Evolutionary conservation across 2,113 vertebrate genomes (phyloP).

Genomic region (Xenus cinereus): DNA sequence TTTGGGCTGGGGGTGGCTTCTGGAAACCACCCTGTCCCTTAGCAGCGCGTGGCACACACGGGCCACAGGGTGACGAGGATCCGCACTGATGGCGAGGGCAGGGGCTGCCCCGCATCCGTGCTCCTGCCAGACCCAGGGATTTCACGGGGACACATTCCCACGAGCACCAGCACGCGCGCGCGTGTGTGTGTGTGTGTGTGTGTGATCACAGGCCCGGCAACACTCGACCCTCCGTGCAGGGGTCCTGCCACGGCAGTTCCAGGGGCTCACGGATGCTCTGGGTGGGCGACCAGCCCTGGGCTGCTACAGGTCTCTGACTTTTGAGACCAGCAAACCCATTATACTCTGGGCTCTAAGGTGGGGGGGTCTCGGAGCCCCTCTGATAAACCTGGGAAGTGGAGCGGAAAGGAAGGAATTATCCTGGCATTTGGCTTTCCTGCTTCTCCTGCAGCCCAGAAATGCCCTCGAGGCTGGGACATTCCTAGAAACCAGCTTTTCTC

Average conservation of each 20-base stretch:
- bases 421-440: background rate
- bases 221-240: accelerated
- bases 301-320: background rate
- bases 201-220: accelerated
- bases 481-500: conserved; percentile 56
- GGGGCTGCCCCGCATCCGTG: background rate
- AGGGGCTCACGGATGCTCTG: background rate
- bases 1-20: background rate
- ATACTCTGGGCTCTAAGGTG: background rate
- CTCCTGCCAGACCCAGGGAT: background rate
- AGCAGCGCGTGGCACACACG: accelerated
- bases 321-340: background rate
- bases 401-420: background rate
- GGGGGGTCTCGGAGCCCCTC: background rate
- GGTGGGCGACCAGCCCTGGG: background rate
- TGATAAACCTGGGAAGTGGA: background rate
- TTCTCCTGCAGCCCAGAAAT: background rate
- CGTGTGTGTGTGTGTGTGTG: accelerated
- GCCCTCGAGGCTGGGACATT: background rate
- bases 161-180: accelerated
- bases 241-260: background rate
- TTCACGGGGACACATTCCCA: accelerated
- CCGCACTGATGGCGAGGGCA: accelerated
- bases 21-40: background rate
- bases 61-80: accelerated